Conservation (phyloP, 37 sponge, comb jelly and placozoan genomes). For the Ianthella basta region DNA sequence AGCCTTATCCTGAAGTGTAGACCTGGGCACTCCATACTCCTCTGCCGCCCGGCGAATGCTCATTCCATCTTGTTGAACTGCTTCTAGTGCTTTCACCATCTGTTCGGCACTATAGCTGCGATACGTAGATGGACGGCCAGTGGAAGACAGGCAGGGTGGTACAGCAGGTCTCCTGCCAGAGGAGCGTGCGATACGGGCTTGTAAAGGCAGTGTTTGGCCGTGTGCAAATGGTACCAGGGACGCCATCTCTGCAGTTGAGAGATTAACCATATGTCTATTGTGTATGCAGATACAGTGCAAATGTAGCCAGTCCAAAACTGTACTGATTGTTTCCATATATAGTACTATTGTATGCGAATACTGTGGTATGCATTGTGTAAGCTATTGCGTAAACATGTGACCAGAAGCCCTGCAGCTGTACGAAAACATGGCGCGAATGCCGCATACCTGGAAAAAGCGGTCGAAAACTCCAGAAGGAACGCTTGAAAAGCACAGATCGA, state of each 20-base stretch:
- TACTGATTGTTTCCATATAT: not conserved
- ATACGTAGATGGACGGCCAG: conserved; percentile 11
- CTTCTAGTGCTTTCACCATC: not conserved
- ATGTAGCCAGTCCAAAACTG: too few relatives aligned
- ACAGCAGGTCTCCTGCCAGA: conserved; percentile 6
- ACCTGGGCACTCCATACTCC: conserved; percentile 32
- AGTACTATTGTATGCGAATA: not conserved
- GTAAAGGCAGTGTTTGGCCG: conserved; percentile 1
- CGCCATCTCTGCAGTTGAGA: conserved; percentile 17
- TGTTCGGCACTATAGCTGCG: not conserved
- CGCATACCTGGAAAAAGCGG: not conserved
- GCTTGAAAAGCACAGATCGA: not conserved
- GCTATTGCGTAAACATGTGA: not conserved
- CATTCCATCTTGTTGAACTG: not conserved
- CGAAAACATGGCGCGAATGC: not conserved
- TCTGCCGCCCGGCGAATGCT: conserved; percentile 25
- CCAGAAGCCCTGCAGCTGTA: not conserved
- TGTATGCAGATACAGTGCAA: too few relatives aligned
- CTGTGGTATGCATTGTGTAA: conserved; percentile 4
- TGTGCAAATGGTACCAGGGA: conserved; percentile 19
- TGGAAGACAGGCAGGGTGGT: not conserved
- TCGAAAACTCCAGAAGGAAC: not conserved
- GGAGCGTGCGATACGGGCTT: not conserved
- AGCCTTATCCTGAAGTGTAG: conserved; percentile 6
- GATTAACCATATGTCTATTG: not conserved